These are phyloP conservation scores for Hafferia zeledoni DNA, from an alignment of 2,797 vertebrate species.

Conservation along the genomic window DNA sequence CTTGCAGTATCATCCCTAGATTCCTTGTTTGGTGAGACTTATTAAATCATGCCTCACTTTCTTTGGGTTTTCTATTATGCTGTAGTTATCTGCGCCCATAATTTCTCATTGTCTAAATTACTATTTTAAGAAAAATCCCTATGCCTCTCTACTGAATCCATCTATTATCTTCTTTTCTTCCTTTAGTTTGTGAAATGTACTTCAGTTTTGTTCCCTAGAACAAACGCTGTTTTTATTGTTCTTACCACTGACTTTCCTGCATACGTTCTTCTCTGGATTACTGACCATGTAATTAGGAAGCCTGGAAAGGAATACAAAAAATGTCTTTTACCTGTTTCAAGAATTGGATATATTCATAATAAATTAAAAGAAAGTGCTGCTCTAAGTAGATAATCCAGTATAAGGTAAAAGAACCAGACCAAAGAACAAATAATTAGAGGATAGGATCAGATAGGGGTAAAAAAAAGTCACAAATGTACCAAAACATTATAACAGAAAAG, in stretches of 20 bases:
- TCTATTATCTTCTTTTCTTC: neutral
- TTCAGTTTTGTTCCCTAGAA: neutral
- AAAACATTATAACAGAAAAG: neutral
- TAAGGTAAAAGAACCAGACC: neutral
- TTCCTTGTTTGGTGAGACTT: neutral
- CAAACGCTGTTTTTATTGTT: neutral
- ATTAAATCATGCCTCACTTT: neutral
- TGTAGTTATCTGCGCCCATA: neutral
- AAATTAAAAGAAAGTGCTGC: neutral
- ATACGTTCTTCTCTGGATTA: neutral
- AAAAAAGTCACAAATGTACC: neutral
- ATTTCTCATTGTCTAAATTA: neutral
- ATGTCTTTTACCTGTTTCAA: slow-evolving; percentile 29
- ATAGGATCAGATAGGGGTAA: neutral
- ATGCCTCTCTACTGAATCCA: neutral
- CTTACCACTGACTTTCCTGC: neutral
- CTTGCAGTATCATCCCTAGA: neutral
- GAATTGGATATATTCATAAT: neutral
- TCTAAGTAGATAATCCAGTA: neutral
- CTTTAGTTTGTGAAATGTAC: neutral
- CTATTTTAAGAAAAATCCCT: neutral
- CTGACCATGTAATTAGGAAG: neutral
- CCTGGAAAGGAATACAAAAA: slow-evolving; percentile 7
- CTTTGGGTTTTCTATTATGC: neutral
- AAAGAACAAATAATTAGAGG: neutral